phyloP scores from a whole-genome alignment of 2,888 invertebrate genomes.

The Lepas anatifera region DNA sequence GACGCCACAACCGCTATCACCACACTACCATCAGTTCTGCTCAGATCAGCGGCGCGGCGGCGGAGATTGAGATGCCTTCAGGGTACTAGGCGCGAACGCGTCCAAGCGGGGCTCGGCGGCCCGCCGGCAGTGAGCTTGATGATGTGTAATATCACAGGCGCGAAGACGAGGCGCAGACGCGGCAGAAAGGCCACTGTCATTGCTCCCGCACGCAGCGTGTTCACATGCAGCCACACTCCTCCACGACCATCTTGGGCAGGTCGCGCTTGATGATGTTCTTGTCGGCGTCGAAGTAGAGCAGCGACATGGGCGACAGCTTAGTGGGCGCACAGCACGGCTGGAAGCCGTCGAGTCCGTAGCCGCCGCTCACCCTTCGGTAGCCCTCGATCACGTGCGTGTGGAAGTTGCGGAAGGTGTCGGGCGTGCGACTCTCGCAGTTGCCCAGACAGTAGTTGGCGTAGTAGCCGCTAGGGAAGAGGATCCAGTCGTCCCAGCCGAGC shows the following conservation, averaged over 20 bases:
- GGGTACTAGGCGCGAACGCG: too few relatives aligned
- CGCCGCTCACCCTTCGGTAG: slow-evolving; percentile 47
- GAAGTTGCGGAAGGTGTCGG: slow-evolving; percentile 71
- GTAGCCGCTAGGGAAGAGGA: slow-evolving; percentile 78
- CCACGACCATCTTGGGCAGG: slow-evolving; percentile 89
- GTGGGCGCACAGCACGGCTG: slow-evolving; percentile 85
- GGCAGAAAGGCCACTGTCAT: too few relatives aligned
- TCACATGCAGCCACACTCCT: slow-evolving; percentile 89
- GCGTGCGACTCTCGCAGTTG: slow-evolving; percentile 66
- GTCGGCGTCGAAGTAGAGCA: slow-evolving; percentile 83
- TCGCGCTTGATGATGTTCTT: slow-evolving; percentile 84
- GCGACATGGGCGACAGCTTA: slow-evolving; percentile 81
- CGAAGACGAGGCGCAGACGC: not conserved
- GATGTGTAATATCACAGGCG: not conserved
- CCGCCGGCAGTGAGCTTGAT: not conserved
- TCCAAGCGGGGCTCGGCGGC: not conserved
- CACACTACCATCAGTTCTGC: too few relatives aligned
- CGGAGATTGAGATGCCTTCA: too few relatives aligned
- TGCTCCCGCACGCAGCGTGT: slow-evolving; percentile 28
- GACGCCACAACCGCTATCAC: too few relatives aligned
- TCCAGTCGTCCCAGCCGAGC: slow-evolving; percentile 91
- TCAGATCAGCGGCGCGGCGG: too few relatives aligned
- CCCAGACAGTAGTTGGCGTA: slow-evolving; percentile 89
- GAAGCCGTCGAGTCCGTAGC: slow-evolving; percentile 44
- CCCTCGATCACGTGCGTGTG: slow-evolving; percentile 86